These are phyloP conservation scores for Grammomys surdaster DNA, from an alignment of 2,113 vertebrate species.

Conservation along the genomic window DNA sequence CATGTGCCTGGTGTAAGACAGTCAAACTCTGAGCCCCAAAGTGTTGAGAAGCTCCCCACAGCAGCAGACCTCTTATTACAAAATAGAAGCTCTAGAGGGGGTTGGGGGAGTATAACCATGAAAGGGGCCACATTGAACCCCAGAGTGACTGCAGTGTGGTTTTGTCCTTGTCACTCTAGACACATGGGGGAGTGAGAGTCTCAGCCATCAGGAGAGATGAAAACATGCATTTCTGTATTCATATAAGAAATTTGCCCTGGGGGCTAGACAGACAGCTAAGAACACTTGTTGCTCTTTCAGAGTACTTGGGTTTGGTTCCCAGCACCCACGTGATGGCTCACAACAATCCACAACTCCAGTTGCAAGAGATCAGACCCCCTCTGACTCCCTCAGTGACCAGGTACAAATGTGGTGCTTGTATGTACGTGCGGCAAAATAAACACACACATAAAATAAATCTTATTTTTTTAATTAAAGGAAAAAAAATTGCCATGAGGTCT, in stretches of 20 bases:
- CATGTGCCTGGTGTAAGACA: background rate
- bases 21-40: background rate
- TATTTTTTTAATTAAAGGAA: background rate
- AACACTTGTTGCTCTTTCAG: background rate
- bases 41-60: background rate
- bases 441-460: background rate
- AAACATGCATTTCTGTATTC: background rate
- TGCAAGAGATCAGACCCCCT: background rate
- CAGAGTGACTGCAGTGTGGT: background rate
- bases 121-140: background rate
- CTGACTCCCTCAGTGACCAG: background rate
- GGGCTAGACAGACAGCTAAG: background rate
- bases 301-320: background rate
- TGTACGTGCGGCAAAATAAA: background rate
- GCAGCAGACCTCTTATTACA: background rate
- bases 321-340: background rate
- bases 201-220: background rate
- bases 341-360: background rate
- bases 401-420: too few relatives aligned
- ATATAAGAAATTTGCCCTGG: background rate
- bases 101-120: background rate
- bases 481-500: background rate
- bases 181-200: background rate
- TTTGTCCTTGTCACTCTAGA: background rate
- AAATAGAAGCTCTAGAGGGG: background rate